Percentiles rank a stretch among this genome's conserved stretches.
These are phyloP conservation scores for Chymomyza amoena DNA, from an alignment of 2,888 invertebrate genomes.

Conservation along the genomic window DNA sequence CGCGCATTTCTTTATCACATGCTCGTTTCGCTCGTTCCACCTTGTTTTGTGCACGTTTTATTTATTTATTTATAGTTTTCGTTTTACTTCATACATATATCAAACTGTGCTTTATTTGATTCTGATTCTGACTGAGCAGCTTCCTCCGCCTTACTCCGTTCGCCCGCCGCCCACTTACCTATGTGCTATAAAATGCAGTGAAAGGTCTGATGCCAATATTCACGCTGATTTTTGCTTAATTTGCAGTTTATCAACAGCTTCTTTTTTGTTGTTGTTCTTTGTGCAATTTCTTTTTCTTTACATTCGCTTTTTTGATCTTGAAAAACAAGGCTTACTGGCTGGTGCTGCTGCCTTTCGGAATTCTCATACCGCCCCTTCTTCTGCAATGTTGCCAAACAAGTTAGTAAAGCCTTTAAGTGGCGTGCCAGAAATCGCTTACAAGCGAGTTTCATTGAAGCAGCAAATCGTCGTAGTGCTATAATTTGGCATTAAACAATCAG, in stretches of 20 bases:
- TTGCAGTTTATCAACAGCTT: conserved; percentile 29
- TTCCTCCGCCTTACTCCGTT: neutral
- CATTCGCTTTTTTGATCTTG: conserved; percentile 71
- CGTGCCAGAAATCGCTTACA: too few relatives aligned
- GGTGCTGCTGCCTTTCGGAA: neutral
- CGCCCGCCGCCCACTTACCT: too few relatives aligned
- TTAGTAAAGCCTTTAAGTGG: neutral
- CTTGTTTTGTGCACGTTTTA: neutral
- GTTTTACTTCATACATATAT: neutral
- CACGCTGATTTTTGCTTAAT: conserved; percentile 29
- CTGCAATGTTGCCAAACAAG: conserved; percentile 1
- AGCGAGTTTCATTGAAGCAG: too few relatives aligned
- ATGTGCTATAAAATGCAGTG: conserved; percentile 35
- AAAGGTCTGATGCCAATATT: conserved; percentile 55
- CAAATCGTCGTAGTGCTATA: too few relatives aligned
- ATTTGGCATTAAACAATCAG: too few relatives aligned
- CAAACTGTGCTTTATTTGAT: neutral
- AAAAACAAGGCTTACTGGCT: conserved; percentile 31
- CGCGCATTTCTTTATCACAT: conserved; percentile 63
- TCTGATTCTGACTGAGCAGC: neutral
- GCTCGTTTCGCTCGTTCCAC: conserved; percentile 25
- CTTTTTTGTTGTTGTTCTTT: conserved; percentile 20
- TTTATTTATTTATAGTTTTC: neutral
- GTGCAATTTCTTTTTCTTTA: conserved; percentile 36
- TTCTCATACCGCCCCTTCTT: neutral